A percentile compares a stretch with the other conserved stretches of the same genome.
Conservation (phyloP, 1,140 invertebrate genomes). For the Hyles euphorbiae region DNA sequence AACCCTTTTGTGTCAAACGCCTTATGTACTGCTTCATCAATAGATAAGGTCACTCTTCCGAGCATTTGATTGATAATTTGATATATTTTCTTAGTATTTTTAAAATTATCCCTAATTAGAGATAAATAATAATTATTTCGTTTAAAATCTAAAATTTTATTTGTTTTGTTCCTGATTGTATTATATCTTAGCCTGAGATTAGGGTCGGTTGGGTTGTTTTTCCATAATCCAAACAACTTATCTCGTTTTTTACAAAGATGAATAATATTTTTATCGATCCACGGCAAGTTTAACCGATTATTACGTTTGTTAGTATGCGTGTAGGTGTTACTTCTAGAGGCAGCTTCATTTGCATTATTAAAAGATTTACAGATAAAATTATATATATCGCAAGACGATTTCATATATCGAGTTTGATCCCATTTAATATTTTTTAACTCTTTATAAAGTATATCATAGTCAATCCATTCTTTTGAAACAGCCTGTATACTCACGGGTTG, state of each 20-base stretch:
- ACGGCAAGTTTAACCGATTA: slow-evolving; percentile 17
- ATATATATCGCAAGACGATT: slow-evolving; percentile 17
- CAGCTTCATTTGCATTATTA: slow-evolving; percentile 11
- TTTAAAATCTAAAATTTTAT: slow-evolving; percentile 28
- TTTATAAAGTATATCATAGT: slow-evolving; percentile 22
- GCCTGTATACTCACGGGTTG: slow-evolving; percentile 19
- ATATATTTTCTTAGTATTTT: slow-evolving; percentile 27
- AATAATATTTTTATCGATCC: slow-evolving; percentile 28
- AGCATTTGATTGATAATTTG: slow-evolving; percentile 32
- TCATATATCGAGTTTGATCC: slow-evolving; percentile 16
- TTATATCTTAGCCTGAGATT: slow-evolving; percentile 27
- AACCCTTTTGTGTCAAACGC: too few relatives aligned
- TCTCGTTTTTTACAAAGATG: slow-evolving; percentile 28
- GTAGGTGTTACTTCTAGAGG: background rate
- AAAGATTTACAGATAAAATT: slow-evolving; percentile 22
- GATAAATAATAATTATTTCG: slow-evolving; percentile 29
- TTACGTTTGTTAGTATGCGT: slow-evolving; percentile 8
- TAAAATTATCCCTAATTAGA: slow-evolving; percentile 27
- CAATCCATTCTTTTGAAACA: slow-evolving; percentile 22
- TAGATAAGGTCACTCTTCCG: slow-evolving; percentile 24
- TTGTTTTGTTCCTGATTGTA: slow-evolving; percentile 33
- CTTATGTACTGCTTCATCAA: slow-evolving; percentile 14
- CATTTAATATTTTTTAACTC: slow-evolving; percentile 25
- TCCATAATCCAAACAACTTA: slow-evolving; percentile 26
- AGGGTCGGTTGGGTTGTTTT: slow-evolving; percentile 18